Conservation (phyloP, 2,797 vertebrate species). For the Cossypha dichroa region DNA sequence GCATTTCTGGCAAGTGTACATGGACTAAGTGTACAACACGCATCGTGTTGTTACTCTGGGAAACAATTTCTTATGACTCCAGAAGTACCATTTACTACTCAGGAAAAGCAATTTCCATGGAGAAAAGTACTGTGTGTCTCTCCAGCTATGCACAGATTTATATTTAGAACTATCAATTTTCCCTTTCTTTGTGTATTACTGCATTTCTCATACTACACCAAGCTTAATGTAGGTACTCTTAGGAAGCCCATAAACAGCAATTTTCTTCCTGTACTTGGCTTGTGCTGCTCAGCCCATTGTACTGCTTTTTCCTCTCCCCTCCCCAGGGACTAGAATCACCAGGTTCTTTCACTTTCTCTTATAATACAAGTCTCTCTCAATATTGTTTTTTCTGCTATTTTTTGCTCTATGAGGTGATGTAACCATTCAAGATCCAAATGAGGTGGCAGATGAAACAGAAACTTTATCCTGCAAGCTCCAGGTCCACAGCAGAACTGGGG, state of each 20-base stretch:
- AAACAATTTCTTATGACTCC: background rate
- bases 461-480: background rate
- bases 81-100: background rate
- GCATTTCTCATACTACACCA: background rate
- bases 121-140: background rate
- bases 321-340: background rate
- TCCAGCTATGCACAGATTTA: background rate
- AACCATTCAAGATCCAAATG: background rate
- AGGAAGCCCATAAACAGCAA: conserved; percentile 33
- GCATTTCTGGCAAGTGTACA: background rate
- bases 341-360: conserved; percentile 52
- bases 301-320: conserved; percentile 17
- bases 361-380: background rate
- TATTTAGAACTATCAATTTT: background rate
- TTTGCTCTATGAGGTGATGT: background rate
- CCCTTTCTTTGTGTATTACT: background rate
- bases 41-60: background rate
- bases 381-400: background rate
- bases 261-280: background rate
- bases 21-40: background rate
- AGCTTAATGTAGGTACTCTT: background rate
- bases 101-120: background rate
- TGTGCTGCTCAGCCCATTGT: background rate
- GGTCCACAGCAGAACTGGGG: accelerated
- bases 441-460: conserved; percentile 8